Percentiles rank a stretch among this genome's conserved stretches.
phyloP scores from a whole-genome alignment of 1,140 invertebrate species.

The Archivesica marissinica region DNA sequence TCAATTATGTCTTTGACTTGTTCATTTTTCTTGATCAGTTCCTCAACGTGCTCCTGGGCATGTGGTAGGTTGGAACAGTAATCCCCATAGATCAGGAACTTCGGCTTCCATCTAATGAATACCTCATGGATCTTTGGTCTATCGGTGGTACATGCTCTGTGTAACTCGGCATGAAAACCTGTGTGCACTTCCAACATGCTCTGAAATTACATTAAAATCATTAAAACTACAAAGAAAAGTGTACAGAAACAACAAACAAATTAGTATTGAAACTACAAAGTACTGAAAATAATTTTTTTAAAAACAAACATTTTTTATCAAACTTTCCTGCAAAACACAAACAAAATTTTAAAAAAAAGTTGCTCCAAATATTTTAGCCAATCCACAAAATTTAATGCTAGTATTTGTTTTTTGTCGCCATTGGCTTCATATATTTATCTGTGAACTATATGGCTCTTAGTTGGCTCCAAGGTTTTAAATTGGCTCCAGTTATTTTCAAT shows the following conservation, averaged over 20 bases:
- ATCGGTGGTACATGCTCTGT: slow-evolving; percentile 87
- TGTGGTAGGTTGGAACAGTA: slow-evolving; percentile 96
- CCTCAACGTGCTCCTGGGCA: slow-evolving; percentile 91
- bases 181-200: slow-evolving; percentile 88
- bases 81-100: slow-evolving; percentile 96
- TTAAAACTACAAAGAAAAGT: neutral
- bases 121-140: slow-evolving; percentile 79
- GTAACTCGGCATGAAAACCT: slow-evolving; percentile 91
- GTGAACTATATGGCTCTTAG: too few relatives aligned
- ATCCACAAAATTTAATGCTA: too few relatives aligned
- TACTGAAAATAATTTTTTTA: too few relatives aligned
- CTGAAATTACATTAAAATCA: neutral
- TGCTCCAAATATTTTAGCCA: too few relatives aligned
- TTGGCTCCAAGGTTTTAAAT: too few relatives aligned
- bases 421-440: too few relatives aligned
- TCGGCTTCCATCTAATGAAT: slow-evolving; percentile 95
- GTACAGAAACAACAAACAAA: neutral
- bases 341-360: too few relatives aligned
- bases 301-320: too few relatives aligned
- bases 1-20: slow-evolving; percentile 37
- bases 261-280: neutral
- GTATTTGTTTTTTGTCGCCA: too few relatives aligned
- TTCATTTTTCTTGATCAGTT: slow-evolving; percentile 87
- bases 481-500: too few relatives aligned
- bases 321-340: too few relatives aligned